phyloP scores from a whole-genome alignment of 2,888 invertebrate genomes.

The Acleris sparsana region DNA sequence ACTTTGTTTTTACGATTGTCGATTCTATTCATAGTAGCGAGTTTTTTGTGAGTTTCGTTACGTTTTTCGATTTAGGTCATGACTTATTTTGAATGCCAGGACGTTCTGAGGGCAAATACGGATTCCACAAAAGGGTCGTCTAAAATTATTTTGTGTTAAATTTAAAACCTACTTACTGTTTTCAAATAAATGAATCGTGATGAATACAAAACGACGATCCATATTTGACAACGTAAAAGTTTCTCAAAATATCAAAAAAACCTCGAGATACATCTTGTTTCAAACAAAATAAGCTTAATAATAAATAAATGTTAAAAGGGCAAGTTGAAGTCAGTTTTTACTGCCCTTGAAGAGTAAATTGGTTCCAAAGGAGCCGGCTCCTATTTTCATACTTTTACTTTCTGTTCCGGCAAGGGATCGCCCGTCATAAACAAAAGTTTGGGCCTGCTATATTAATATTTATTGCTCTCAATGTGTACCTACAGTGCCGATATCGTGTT shows the following conservation, averaged over 20 bases:
- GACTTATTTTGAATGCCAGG: constrained; percentile 50
- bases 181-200: too few species aligned
- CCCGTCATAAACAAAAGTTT: constrained; percentile 69
- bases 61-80: constrained; percentile 42
- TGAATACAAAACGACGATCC: too few species aligned
- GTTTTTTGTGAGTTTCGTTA: constrained; percentile 46
- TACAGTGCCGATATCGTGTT: constrained; percentile 67
- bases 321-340: constrained; percentile 44
- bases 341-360: constrained; percentile 51
- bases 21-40: constrained; percentile 47
- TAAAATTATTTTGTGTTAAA: too few species aligned
- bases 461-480: constrained; percentile 67
- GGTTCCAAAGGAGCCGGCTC: constrained; percentile 50
- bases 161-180: too few species aligned
- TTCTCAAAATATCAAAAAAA: background rate
- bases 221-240: background rate
- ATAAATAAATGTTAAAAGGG: constrained; percentile 43
- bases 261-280: background rate
- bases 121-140: background rate
- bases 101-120: constrained; percentile 38
- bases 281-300: constrained; percentile 39
- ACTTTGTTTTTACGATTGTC: constrained; percentile 45
- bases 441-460: constrained; percentile 71
- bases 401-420: constrained; percentile 53
- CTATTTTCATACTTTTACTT: constrained; percentile 56